phyloP scores from a whole-genome alignment of 2,797 vertebrate species.

The Mormyrops attenuatus region DNA sequence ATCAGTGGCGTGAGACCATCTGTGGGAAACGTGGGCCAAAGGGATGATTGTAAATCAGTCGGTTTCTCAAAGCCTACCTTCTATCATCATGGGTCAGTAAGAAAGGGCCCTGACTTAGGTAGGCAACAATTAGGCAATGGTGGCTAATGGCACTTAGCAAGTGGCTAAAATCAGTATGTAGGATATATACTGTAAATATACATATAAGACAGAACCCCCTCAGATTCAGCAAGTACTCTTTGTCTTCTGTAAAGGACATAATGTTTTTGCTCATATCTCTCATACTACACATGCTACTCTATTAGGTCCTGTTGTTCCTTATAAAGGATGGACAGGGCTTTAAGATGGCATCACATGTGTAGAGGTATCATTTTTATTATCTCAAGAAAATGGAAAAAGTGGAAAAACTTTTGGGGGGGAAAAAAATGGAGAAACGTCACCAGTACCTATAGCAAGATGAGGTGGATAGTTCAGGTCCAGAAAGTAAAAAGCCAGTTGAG shows the following conservation, averaged over 20 bases:
- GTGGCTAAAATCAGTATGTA: neutral
- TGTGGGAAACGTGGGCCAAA: constrained; percentile 37
- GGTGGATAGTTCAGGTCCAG: neutral
- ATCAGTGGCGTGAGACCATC: constrained; percentile 90
- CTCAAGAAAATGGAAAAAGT: neutral
- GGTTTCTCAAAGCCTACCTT: neutral
- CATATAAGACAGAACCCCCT: neutral
- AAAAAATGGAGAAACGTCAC: neutral
- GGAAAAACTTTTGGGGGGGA: neutral
- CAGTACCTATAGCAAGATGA: neutral
- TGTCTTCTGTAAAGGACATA: neutral
- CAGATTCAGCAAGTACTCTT: neutral
- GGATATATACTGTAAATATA: neutral
- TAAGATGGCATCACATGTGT: neutral
- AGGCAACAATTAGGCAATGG: neutral
- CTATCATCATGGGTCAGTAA: neutral
- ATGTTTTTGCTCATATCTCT: neutral
- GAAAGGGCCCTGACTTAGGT: neutral
- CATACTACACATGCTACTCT: neutral
- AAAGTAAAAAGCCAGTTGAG: neutral
- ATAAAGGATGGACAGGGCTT: neutral
- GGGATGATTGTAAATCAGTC: neutral
- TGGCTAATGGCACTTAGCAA: neutral
- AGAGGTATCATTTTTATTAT: neutral
- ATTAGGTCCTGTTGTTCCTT: neutral